Base-by-base conservation (phyloP, 2,797 vertebrate species). In the Gephyroberyx darwinii region DNA sequence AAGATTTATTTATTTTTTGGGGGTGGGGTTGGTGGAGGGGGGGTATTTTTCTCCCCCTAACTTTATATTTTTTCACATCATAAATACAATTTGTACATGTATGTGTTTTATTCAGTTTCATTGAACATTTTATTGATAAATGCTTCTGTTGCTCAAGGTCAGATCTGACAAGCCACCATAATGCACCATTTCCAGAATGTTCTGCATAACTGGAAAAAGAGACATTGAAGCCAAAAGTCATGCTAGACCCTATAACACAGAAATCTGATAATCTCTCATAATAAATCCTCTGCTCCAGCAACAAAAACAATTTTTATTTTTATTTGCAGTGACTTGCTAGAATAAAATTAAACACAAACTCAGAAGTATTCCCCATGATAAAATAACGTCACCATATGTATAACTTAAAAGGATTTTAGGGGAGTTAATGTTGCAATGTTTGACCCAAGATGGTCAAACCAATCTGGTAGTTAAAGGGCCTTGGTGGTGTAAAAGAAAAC, bases 81-180 rank as follows among this genome's bases (percentile, higher is more conserved):
- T 5, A 65, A 60, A 30, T 13, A 2, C 61, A 17, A 30, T 48
- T 20, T 26, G 35, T 53, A 17, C 13, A 16, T 35, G 16, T n/a
- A 13, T 73, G 48, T 26, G 2, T 17, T 55, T 31, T 13, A 13
- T 30, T 45, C 2, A 45, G 2, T 55, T 37, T 48, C 41, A 12
- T 41, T 52, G 33, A 20, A 39, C 17, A 19, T 45, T 63, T 67
- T 30, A 12, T 43, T 60, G 4, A 77, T 5, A 51, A 17, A 47
- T 61, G 41, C 31, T 71, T 57, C 16, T 81, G 52, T 54, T 66
- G 59, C 13, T 88, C 76, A 90, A 90, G 85, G 87, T 88, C 87
- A 88, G 17, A 65, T 62, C 48, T 67, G 41, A 60, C 10, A 10
- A 1, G 4, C 30, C 8, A 64, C 19, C 48, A n/a, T 14, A 19